A percentile compares a stretch with the other conserved stretches of the same genome.
Conservation (phyloP, 2,797 vertebrate species). For the Hylomyscus alleni region DNA sequence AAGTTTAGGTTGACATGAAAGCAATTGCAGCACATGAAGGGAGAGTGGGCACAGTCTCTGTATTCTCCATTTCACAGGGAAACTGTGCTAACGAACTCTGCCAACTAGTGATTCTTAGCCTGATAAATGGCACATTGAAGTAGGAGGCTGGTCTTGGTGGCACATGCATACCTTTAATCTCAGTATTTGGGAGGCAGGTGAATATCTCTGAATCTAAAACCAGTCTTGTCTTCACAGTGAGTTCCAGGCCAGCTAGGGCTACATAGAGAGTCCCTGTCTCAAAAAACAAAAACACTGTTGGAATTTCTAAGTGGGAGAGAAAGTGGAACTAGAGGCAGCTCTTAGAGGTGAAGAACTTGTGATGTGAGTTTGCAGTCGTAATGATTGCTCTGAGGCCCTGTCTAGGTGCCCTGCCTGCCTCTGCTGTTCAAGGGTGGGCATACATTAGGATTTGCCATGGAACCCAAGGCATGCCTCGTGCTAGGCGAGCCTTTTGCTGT, state of each 20-base stretch:
- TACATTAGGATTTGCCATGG: background rate
- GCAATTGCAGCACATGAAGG: background rate
- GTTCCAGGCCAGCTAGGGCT: background rate
- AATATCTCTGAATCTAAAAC: background rate
- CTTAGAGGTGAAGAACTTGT: background rate
- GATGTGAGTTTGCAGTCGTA: background rate
- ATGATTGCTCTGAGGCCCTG: background rate
- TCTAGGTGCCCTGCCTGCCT: background rate
- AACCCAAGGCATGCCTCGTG: background rate
- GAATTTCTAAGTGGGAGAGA: slow-evolving; percentile 47
- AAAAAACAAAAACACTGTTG: background rate
- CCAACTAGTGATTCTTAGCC: background rate
- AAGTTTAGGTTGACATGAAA: slow-evolving; percentile 45
- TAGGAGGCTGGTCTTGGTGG: background rate
- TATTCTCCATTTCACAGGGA: background rate
- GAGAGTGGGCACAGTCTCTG: background rate
- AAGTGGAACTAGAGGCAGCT: background rate
- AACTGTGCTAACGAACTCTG: background rate
- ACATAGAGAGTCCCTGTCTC: background rate
- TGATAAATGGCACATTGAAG: too few species aligned
- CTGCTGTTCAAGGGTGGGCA: background rate
- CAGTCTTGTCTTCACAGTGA: background rate
- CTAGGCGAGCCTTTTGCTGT: background rate
- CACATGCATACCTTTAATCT: background rate
- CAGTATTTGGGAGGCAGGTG: background rate